These are phyloP conservation scores for Bellardia bayeri DNA, from an alignment of 2,888 invertebrate species.

Conservation along the genomic window DNA sequence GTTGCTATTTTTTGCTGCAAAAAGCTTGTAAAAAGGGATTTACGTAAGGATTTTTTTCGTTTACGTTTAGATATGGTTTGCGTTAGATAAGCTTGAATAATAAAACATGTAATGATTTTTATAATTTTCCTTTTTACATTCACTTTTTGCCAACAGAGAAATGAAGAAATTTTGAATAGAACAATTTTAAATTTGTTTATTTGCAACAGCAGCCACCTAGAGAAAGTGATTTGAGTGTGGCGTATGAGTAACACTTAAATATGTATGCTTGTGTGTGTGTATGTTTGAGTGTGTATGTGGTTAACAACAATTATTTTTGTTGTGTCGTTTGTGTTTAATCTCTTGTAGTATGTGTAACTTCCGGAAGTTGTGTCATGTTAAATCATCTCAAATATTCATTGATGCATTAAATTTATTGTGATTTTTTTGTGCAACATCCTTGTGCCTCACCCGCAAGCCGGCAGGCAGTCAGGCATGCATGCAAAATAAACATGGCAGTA, in stretches of 20 bases:
- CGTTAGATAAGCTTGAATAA: slow-evolving; percentile 62
- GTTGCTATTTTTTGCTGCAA: slow-evolving; percentile 31
- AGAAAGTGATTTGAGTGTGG: neutral
- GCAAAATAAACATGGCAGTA: slow-evolving; percentile 1
- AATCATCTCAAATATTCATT: slow-evolving; percentile 48
- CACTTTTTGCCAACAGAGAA: neutral
- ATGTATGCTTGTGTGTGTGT: neutral
- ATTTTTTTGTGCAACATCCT: slow-evolving; percentile 14
- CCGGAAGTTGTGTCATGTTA: slow-evolving; percentile 55
- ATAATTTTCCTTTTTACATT: slow-evolving; percentile 34
- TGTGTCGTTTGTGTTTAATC: slow-evolving; percentile 28
- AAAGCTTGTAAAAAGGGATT: slow-evolving; percentile 51
- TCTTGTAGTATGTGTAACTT: slow-evolving; percentile 37
- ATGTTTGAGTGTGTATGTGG: neutral
- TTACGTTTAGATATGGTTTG: slow-evolving; percentile 58
- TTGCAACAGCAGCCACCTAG: neutral
- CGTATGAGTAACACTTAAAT: neutral
- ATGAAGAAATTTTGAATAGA: neutral
- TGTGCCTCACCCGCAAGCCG: neutral
- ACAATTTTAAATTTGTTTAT: slow-evolving; percentile 7
- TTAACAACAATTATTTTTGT: neutral
- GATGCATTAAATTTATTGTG: slow-evolving; percentile 56
- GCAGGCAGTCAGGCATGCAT: neutral
- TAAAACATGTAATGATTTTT: slow-evolving; percentile 64
- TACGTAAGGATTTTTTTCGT: slow-evolving; percentile 18